Conservation (phyloP, 37 sponge, comb jelly and placozoan genomes). For the Oopsacas minuta region DNA sequence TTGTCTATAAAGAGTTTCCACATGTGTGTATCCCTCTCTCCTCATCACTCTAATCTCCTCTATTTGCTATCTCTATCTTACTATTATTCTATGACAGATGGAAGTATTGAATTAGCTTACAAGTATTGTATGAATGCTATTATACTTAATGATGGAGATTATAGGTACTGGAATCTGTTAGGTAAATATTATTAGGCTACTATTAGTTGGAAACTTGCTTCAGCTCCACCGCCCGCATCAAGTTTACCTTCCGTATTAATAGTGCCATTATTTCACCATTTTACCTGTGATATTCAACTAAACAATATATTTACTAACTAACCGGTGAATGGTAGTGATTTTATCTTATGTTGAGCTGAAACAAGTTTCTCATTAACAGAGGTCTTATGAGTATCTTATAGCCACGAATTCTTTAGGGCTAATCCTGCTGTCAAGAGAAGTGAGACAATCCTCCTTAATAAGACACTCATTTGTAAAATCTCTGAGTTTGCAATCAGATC, state of each 20-base stretch:
- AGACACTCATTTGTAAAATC: not conserved
- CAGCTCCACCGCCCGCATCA: no score
- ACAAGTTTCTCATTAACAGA: no score
- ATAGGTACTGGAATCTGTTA: not conserved
- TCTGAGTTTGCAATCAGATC: not conserved
- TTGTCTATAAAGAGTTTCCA: not conserved
- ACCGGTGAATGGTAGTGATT: no score
- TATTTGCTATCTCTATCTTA: not conserved
- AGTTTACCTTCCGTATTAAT: no score
- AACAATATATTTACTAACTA: no score
- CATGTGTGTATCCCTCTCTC: not conserved
- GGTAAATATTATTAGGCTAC: no score
- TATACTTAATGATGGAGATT: not conserved
- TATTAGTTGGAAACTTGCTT: no score
- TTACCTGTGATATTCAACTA: no score
- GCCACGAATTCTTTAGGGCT: no score
- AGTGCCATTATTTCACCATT: no score
- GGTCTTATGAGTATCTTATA: no score
- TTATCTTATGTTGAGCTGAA: no score
- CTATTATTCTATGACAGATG: not conserved
- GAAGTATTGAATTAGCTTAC: not conserved
- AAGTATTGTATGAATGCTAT: constrained; percentile 1
- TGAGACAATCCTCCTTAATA: not conserved
- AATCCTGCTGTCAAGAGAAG: not conserved
- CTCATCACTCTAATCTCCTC: not conserved